Evolutionary conservation across 2,888 invertebrate genomes (phyloP).

Genomic region (Eugnorisma glareosa): DNA sequence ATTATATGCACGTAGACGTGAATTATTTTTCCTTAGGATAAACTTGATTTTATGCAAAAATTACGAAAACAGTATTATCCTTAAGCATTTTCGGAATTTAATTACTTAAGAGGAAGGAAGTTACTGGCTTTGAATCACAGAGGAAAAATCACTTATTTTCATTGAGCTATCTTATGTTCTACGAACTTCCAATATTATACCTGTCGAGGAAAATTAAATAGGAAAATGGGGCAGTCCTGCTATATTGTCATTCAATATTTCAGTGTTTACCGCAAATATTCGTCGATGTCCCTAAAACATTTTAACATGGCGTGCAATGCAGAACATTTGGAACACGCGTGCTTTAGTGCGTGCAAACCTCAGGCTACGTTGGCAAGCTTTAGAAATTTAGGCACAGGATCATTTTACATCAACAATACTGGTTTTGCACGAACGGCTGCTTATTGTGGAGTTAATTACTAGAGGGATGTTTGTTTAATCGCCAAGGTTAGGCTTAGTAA

Average conservation of each 20-base stretch:
- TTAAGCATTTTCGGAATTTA: constrained; percentile 5
- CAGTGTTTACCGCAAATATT: background rate
- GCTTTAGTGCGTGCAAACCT: constrained; percentile 53
- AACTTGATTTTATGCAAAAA: constrained; percentile 3
- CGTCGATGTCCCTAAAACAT: constrained; percentile 29
- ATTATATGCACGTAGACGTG: constrained; percentile 25
- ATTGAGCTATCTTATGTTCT: background rate
- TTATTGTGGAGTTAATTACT: constrained; percentile 23
- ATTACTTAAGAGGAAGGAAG: background rate
- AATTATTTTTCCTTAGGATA: constrained; percentile 16
- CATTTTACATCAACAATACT: constrained; percentile 54
- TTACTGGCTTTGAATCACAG: background rate
- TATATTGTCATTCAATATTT: background rate
- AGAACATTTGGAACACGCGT: constrained; percentile 65
- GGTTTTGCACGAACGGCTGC: constrained; percentile 19
- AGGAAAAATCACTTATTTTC: background rate
- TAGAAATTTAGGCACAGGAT: constrained; percentile 45
- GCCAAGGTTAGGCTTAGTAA: constrained; percentile 37
- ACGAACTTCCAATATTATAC: background rate
- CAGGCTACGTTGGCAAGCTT: constrained; percentile 29
- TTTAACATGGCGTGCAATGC: constrained; percentile 26
- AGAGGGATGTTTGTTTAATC: constrained; percentile 35
- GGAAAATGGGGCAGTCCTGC: background rate
- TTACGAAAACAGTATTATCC: background rate
- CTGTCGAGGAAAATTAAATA: background rate